Evolutionary conservation across 2,797 vertebrate species (phyloP).

Genomic region (Melanotaenia boesemani): DNA sequence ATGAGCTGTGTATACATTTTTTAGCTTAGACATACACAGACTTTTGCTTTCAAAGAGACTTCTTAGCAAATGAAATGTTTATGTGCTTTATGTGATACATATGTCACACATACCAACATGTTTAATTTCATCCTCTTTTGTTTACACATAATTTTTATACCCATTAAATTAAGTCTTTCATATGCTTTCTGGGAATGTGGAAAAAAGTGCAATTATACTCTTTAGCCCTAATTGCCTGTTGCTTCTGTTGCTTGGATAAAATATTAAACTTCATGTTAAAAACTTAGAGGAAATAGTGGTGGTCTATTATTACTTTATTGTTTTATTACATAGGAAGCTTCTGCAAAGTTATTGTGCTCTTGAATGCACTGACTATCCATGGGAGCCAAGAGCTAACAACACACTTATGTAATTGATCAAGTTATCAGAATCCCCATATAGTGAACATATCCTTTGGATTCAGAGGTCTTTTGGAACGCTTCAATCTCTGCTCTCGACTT

Average conservation of each 20-base stretch:
- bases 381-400: background rate
- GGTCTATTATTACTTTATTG: background rate
- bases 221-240: constrained; percentile 51
- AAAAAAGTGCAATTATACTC: constrained; percentile 63
- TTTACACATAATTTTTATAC: constrained; percentile 18
- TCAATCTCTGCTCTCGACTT: too few species aligned
- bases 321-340: background rate
- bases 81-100: background rate
- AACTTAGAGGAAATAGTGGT: background rate
- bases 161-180: constrained; percentile 16
- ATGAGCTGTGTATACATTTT: background rate
- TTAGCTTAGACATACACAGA: constrained; percentile 4
- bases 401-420: too few species aligned
- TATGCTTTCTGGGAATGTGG: constrained; percentile 32
- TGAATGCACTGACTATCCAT: background rate
- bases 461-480: too few species aligned
- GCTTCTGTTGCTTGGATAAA: constrained; percentile 72
- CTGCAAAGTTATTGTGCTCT: background rate
- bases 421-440: too few species aligned
- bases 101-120: constrained; percentile 1
- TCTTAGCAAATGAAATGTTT: constrained; percentile 1
- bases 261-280: constrained; percentile 42
- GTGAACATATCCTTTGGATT: too few species aligned
- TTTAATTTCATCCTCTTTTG: constrained; percentile 19
- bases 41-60: constrained; percentile 10